Evolutionary conservation across 2,113 vertebrate species (phyloP).

Genomic region (Coryphaenoides rupestris): DNA sequence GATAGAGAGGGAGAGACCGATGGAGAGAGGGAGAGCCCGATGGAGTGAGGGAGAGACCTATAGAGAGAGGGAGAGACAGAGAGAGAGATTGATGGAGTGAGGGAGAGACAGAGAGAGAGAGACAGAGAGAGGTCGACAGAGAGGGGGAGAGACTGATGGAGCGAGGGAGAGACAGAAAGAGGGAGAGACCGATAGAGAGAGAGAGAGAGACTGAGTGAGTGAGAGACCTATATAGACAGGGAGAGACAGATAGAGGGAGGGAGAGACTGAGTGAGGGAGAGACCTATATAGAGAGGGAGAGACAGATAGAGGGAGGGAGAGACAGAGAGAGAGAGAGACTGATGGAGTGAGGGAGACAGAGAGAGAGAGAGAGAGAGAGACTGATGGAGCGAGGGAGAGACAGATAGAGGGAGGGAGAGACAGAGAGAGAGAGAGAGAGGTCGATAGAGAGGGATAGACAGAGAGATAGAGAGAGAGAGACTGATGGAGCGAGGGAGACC

Average conservation of each 20-base stretch:
- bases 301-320: background rate
- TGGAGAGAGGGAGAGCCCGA: constrained; percentile 19
- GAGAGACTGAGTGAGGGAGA: constrained; percentile 19
- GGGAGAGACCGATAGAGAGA: background rate
- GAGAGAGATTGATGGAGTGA: background rate
- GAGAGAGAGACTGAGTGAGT: background rate
- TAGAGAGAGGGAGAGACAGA: constrained; percentile 20
- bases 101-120: constrained; percentile 19
- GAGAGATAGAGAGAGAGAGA: constrained; percentile 26
- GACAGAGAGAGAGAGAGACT: background rate
- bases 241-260: constrained; percentile 6
- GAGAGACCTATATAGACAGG: background rate
- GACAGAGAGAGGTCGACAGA: constrained; percentile 16
- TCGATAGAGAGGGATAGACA: too few species aligned
- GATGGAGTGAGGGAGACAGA: too few species aligned
- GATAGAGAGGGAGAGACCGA: constrained; percentile 27
- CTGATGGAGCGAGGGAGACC: background rate
- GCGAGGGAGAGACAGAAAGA: constrained; percentile 18
- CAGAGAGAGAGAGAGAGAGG: too few species aligned
- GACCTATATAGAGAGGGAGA: constrained; percentile 9
- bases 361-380: too few species aligned
- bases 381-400: too few species aligned
- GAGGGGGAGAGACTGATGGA: constrained; percentile 18
- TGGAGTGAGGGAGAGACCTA: too few species aligned
- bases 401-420: too few species aligned